A percentile compares a stretch with the other conserved stretches of the same genome.
Evolutionary conservation across 2,113 vertebrate species (phyloP).

Genomic region (Ranitomeya imitator): DNA sequence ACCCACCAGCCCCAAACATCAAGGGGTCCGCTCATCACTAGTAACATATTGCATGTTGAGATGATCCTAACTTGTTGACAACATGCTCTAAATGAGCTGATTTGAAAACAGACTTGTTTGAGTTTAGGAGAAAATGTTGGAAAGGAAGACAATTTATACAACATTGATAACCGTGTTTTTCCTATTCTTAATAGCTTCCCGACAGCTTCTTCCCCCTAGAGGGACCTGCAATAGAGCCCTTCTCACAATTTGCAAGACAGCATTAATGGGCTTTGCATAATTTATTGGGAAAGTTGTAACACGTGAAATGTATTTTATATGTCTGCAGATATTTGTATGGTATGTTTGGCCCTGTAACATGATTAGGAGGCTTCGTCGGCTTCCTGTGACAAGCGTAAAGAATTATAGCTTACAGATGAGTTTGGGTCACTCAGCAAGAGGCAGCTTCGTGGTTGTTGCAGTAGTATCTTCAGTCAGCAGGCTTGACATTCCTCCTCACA

Average conservation of each 20-base stretch:
- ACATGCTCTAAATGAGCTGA: background rate
- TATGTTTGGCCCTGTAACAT: conserved; percentile 54
- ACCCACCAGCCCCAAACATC: too few species aligned
- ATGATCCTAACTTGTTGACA: background rate
- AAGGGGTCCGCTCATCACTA: too few species aligned
- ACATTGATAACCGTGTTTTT: background rate
- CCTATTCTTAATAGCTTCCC: conserved; percentile 23
- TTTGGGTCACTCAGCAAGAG: conserved; percentile 51
- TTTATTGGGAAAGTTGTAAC: conserved; percentile 48
- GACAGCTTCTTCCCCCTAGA: background rate
- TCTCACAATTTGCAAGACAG: conserved; percentile 42
- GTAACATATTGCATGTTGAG: background rate
- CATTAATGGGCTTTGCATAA: conserved; percentile 50
- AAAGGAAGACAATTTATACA: background rate
- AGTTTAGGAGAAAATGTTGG: background rate
- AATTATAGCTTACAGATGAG: conserved; percentile 56
- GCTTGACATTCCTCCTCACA: conserved; percentile 24
- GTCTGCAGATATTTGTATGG: conserved; percentile 46
- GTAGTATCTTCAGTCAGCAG: conserved; percentile 40
- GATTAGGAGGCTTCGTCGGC: conserved; percentile 49
- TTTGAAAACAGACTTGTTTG: background rate
- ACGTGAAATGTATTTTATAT: conserved; percentile 46
- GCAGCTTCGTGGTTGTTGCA: conserved; percentile 17
- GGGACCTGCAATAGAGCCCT: background rate
- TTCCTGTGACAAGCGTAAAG: conserved; percentile 51